phyloP scores from a whole-genome alignment of 2,797 vertebrate species.

The Myripristis jacobus region DNA sequence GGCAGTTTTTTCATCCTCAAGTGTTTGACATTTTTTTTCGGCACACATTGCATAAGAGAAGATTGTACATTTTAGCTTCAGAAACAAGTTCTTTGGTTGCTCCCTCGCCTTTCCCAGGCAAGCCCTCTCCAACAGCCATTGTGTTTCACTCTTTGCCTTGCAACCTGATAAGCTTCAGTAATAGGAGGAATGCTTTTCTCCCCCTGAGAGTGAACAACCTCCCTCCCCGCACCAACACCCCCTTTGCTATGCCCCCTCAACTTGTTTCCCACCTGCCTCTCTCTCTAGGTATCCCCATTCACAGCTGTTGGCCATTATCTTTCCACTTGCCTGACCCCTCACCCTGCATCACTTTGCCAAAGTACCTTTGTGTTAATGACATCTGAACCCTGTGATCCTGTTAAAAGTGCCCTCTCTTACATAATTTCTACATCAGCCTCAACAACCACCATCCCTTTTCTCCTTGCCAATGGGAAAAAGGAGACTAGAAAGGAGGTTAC shows the following conservation, averaged over 20 bases:
- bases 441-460: slow-evolving; percentile 62
- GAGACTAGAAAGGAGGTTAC: slow-evolving; percentile 33
- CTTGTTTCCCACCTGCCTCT: slow-evolving; percentile 71
- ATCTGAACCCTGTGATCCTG: slow-evolving; percentile 79
- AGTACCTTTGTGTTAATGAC: slow-evolving; percentile 76
- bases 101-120: slow-evolving; percentile 27
- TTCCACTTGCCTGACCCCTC: slow-evolving; percentile 69
- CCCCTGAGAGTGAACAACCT: slow-evolving; percentile 64
- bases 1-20: too few species aligned
- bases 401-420: slow-evolving; percentile 74
- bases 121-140: not conserved
- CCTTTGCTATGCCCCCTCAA: slow-evolving; percentile 42
- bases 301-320: slow-evolving; percentile 78
- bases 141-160: slow-evolving; percentile 56
- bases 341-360: slow-evolving; percentile 55
- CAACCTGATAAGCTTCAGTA: slow-evolving; percentile 84
- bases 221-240: slow-evolving; percentile 71
- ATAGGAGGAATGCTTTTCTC: slow-evolving; percentile 82
- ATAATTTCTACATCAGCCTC: slow-evolving; percentile 57
- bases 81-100: slow-evolving; percentile 35
- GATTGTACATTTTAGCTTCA: too few species aligned
- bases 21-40: too few species aligned
- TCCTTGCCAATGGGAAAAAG: slow-evolving; percentile 24
- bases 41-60: too few species aligned
- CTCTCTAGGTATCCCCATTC: slow-evolving; percentile 69